Conservation (phyloP, 2,888 invertebrate species). For the Horisme vitalbata region DNA sequence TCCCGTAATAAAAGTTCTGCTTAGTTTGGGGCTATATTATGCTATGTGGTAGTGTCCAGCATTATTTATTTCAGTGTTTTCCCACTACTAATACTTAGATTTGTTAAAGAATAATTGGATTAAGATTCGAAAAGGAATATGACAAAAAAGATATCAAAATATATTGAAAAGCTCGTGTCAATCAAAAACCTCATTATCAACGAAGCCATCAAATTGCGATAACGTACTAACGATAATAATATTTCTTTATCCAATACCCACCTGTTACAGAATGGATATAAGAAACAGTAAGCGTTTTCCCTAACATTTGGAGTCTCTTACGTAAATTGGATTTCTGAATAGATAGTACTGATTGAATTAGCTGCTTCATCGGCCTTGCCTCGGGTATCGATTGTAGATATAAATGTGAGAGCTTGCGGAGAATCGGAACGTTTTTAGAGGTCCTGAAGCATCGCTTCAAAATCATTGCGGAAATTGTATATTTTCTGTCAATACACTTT, state of each 20-base stretch:
- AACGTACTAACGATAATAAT: constrained; percentile 23
- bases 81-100: too few relatives aligned
- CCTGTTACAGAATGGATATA: constrained; percentile 34
- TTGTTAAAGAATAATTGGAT: too few relatives aligned
- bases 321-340: constrained; percentile 72
- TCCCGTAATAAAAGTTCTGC: too few relatives aligned
- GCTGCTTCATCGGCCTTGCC: constrained; percentile 60
- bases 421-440: neutral
- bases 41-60: too few relatives aligned
- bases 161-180: neutral
- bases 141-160: too few relatives aligned
- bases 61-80: too few relatives aligned
- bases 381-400: constrained; percentile 28
- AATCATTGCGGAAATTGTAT: too few relatives aligned
- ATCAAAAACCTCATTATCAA: neutral
- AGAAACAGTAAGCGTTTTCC: constrained; percentile 30
- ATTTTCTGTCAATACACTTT: too few relatives aligned
- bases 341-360: constrained; percentile 76
- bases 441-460: neutral
- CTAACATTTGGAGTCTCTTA: constrained; percentile 57
- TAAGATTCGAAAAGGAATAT: too few relatives aligned
- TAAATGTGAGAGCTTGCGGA: constrained; percentile 15
- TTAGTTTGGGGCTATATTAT: too few relatives aligned
- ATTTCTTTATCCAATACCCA: constrained; percentile 28
- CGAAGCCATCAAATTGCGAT: constrained; percentile 5